Base-by-base conservation (phyloP, 2,888 invertebrate species). In the Spatulosminthurus flaviceps region DNA sequence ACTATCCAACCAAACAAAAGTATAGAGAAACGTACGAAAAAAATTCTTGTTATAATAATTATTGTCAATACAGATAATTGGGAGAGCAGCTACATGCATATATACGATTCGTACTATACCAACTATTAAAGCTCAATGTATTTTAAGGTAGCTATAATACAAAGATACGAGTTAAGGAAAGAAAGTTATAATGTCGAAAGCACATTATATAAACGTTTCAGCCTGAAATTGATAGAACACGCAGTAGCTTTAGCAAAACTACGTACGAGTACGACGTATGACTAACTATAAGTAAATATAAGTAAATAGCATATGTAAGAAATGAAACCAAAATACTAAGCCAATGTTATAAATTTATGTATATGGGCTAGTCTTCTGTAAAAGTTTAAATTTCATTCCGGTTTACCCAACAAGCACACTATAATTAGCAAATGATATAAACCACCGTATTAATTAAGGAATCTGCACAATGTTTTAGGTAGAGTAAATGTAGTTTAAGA, bases 271-370 rank as follows among this genome's bases (percentile, higher is more conserved):
- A 51, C n/a, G 4, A 51, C 51, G 1, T 2, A 5, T n/a, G 16
- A 41, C 9, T 13, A 41, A 13, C 41, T 41, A 41, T 9, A 41
- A 41, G 41, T 13, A 41, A 41, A 9, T 41, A 7, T 41, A 4
- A 13, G 51, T n/a, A 51, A 16, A 13, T 13, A 2, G 4, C 16
- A 19, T 2, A 19, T 51, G 16, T 13, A 51, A 19, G 51, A n/a
- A 51, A 51, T 51, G 51, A 51, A 51, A 51, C 51, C 51, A 51
- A 51, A 51, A 51, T 51, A 11, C 51, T 2, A 51, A 13, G 51
- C 51, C 51, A 51, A 51, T 51, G 51, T n/a, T 51, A 51, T 51
- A 9, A n/a, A 51, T 51, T 2, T 51, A 51, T 19, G 16, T 19
- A 51, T 51, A 51, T 51, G 19, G 51, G 9, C 51, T 51, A 51